Evolutionary conservation across 2,888 invertebrate genomes (phyloP), one percentile per base, ranked within the genome.

Genomic region (Drosophila subsilvestris): DNA sequence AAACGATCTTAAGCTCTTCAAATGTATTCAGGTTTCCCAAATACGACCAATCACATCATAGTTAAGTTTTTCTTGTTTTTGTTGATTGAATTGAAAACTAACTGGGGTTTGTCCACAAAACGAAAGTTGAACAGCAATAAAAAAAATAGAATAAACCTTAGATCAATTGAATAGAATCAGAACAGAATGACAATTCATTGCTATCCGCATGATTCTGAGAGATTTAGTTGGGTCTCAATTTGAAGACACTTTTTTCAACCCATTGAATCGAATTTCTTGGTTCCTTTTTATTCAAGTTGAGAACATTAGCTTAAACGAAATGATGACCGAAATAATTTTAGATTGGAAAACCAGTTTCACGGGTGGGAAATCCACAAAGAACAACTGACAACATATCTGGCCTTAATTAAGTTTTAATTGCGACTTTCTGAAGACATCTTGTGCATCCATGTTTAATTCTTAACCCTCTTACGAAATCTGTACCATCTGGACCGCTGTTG

Each of bases 401-500:
- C 22, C 18, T 29, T 27, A 55, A 56, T 57, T 22, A 14, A 57
- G 57, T 56, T 60, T 29, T 1, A 4, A 44, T 37, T 6, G 27
- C n/a, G 27, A 57, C 17, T 43, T 9, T 37, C 14, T 7, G 37
- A 9, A 20, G 7, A n/a, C 25, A 56, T 22, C 53, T 14, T 42
- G n/a, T 29, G 14, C 12, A 10, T 42, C 10, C 42, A 29, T 54
- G n/a, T 22, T 37, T 53, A 37, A 53, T 22, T 25, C 42, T 17
- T 22, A 67, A 70, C 69, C 50, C 62, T 22, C 70, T 67, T 49
- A 62, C 51, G 59, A 60, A 75, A 86, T 65, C 71, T 58, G 68
- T 50, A 55, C 25, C 20, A 80, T 57, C 51, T 63, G 27, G 18
- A 48, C 48, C 27, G 37, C 42, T 42, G 70, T n/a, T n/a, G n/a